These are phyloP conservation scores for Phyllopteryx taeniolatus DNA, from an alignment of 2,113 vertebrate genomes.

Conservation along the genomic window DNA sequence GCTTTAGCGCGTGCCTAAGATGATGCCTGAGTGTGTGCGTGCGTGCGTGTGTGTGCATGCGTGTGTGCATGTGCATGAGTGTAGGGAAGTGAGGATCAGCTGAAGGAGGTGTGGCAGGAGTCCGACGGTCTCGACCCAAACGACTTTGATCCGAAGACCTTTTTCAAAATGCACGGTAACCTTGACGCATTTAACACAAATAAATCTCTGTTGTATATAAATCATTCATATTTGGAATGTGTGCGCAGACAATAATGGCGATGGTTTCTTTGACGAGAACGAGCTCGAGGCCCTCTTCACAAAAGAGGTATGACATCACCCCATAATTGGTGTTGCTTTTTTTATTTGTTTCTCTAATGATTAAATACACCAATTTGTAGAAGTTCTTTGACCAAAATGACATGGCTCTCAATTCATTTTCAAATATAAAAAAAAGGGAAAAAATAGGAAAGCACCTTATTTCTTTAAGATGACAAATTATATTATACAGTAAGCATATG, in stretches of 20 bases:
- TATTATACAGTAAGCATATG: no score
- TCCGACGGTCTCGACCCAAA: conserved; percentile 87
- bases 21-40: not conserved
- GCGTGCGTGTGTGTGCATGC: no score
- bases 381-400: no score
- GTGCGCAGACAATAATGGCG: conserved; percentile 84
- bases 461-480: no score
- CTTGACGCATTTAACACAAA: not conserved
- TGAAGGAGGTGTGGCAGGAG: conserved; percentile 95
- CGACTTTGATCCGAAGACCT: conserved; percentile 91
- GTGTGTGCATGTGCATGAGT: not conserved
- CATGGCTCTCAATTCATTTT: no score
- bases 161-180: conserved; percentile 92
- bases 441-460: no score
- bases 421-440: no score
- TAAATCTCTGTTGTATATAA: not conserved
- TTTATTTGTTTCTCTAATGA: not conserved
- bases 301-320: conserved; percentile 80
- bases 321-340: not conserved
- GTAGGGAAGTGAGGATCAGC: conserved; percentile 92
- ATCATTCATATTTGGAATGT: conserved; percentile 4
- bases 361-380: no score
- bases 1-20: not conserved
- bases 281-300: conserved; percentile 93
- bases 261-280: conserved; percentile 88